phyloP scores from a whole-genome alignment of 1,140 invertebrate genomes.

The Triops cancriformis region DNA sequence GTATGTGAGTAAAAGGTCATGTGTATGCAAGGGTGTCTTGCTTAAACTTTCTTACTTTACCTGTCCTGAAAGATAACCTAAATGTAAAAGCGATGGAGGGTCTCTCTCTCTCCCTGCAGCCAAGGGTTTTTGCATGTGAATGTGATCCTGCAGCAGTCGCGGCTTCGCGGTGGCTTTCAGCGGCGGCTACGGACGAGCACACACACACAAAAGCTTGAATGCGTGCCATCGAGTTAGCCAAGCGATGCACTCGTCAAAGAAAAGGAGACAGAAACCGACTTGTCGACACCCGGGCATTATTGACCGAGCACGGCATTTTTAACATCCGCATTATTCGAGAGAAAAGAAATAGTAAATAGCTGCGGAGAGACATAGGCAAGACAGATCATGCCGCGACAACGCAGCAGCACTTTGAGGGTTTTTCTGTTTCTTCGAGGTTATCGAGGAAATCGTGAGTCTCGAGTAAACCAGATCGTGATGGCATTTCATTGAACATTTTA shows the following conservation, averaged over 20 bases:
- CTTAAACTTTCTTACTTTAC: background rate
- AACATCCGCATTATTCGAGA: background rate
- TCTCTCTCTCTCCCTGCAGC: background rate
- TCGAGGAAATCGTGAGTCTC: background rate
- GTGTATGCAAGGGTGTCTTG: background rate
- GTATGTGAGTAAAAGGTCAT: background rate
- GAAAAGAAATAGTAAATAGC: background rate
- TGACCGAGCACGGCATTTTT: background rate
- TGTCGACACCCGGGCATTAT: constrained; percentile 5
- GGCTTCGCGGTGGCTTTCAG: constrained; percentile 8
- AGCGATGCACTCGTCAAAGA: constrained; percentile 4
- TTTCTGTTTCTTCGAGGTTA: background rate
- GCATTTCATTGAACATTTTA: background rate
- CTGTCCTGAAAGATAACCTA: background rate
- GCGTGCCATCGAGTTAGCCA: constrained; percentile 4
- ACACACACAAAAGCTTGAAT: constrained; percentile 11
- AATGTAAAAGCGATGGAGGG: background rate
- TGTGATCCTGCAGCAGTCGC: constrained; percentile 4
- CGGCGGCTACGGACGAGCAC: background rate
- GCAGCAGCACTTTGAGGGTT: background rate
- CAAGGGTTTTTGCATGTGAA: constrained; percentile 13
- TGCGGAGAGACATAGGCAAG: background rate
- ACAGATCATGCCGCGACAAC: background rate
- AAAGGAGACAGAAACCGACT: background rate
- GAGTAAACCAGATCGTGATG: background rate